phyloP scores from a whole-genome alignment of 2,113 vertebrate genomes.

The Pygoscelis adeliae region DNA sequence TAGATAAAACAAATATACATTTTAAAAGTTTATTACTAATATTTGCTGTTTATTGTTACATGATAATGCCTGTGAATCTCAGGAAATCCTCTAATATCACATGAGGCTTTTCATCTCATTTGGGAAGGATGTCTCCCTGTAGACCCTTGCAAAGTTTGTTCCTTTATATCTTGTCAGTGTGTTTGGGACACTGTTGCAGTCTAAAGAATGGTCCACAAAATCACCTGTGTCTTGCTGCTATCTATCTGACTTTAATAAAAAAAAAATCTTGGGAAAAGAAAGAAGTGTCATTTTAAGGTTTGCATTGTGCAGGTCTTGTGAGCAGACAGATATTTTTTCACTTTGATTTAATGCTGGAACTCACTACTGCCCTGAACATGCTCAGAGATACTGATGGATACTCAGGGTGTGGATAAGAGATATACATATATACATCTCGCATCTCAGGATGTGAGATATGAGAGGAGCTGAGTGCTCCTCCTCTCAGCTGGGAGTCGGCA shows the following conservation, averaged over 20 bases:
- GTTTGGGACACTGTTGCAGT: background rate
- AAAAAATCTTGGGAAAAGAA: background rate
- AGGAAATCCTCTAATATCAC: background rate
- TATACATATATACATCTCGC: no score
- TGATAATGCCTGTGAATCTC: background rate
- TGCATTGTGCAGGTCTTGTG: background rate
- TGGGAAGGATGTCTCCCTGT: background rate
- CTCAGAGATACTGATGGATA: background rate
- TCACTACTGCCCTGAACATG: background rate
- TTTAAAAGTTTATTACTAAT: background rate
- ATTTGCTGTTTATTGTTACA: background rate
- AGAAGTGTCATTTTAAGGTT: background rate
- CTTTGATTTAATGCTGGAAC: background rate
- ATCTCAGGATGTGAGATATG: no score
- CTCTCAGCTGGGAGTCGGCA: background rate
- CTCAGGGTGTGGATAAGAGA: no score
- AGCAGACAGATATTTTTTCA: background rate
- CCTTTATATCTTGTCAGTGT: background rate
- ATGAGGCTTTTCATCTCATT: background rate
- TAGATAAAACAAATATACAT: background rate
- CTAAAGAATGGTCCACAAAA: background rate
- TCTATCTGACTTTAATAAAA: background rate
- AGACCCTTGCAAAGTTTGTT: background rate
- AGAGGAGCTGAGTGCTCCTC: background rate
- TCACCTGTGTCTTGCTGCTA: background rate